These are phyloP conservation scores for Anastatus disparis DNA, from an alignment of 1,140 invertebrate species.

Conservation along the genomic window DNA sequence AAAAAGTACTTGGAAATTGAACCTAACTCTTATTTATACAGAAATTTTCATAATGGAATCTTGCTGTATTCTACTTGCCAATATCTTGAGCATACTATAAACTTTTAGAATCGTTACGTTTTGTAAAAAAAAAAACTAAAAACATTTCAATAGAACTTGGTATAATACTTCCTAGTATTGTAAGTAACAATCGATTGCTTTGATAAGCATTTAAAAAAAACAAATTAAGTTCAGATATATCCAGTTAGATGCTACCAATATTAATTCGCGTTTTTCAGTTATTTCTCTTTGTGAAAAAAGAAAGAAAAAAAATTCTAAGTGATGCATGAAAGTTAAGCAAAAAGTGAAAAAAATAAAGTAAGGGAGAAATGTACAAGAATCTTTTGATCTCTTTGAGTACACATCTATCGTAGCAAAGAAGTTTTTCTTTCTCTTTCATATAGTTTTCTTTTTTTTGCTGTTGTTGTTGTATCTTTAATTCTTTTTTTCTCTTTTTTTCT, in stretches of 20 bases:
- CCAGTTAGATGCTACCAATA: neutral
- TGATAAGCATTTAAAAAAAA: neutral
- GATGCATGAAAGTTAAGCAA: too few species aligned
- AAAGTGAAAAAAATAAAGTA: too few species aligned
- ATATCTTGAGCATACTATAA: too few species aligned
- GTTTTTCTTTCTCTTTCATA: constrained; percentile 1
- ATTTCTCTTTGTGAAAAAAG: neutral
- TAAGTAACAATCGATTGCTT: neutral
- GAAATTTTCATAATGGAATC: too few species aligned
- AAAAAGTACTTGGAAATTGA: too few species aligned
- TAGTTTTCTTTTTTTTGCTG: constrained; percentile 16
- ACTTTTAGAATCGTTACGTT: too few species aligned
- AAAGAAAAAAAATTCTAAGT: neutral
- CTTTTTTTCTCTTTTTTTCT: neutral
- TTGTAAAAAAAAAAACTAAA: too few species aligned
- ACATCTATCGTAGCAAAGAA: constrained; percentile 14
- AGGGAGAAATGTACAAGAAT: too few species aligned
- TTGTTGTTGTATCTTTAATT: neutral
- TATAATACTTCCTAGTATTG: neutral
- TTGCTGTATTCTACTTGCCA: too few species aligned
- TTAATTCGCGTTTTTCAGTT: neutral
- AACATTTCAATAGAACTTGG: too few species aligned
- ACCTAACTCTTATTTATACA: too few species aligned
- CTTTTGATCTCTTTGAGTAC: neutral
- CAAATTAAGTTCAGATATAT: neutral